Evolutionary conservation across 2,888 invertebrate species (phyloP), one percentile per base, ranked within the genome.

Genomic region (Drosophila fulvimacula): DNA sequence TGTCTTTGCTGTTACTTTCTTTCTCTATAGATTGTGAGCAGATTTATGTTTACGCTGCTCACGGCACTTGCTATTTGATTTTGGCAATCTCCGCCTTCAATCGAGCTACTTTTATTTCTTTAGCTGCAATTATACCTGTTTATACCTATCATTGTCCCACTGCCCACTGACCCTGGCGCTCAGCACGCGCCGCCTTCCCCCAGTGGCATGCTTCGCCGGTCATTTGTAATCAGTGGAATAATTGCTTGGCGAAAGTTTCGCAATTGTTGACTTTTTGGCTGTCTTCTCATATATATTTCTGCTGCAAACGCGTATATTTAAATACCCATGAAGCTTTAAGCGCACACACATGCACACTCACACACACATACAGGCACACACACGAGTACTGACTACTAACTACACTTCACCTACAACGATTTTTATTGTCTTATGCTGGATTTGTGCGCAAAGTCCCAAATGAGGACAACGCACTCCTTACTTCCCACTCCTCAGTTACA

Each of bases 381-480:
- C 36, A 27, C 19, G 39, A 24, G 52, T 24, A 53, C 49, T 42
- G 41, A 19, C 42, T 34, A 59, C 74, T 64, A 61, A 66, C 63
- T 72, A 69, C 64, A 55, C 78, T 76, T 67, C 69, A 70, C 57
- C 73, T 63, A 75, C 66, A 63, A 59, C 60, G 66, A 69, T 70
- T 76, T 79, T 75, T 74, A 86, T 89, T 90, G 87, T 88, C 81
- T 88, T 76, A 48, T 64, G 73, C 69, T 77, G 77, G 82, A 85
- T 89, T 88, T 79, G 79, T 72, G 86, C 67, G 66, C 81, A 66
- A 75, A 72, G 77, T 69, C 63, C 69, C 72, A 76, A 88, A 88
- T 90, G 82, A 82, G 89, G 87, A 87, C 89, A 90, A 75, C 87
- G 81, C 77, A 76, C 78, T 86, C 69, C 88, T 80, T 73, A 55